Conservation (phyloP, 2,888 invertebrate species). For the Eristalinus aeneus region DNA sequence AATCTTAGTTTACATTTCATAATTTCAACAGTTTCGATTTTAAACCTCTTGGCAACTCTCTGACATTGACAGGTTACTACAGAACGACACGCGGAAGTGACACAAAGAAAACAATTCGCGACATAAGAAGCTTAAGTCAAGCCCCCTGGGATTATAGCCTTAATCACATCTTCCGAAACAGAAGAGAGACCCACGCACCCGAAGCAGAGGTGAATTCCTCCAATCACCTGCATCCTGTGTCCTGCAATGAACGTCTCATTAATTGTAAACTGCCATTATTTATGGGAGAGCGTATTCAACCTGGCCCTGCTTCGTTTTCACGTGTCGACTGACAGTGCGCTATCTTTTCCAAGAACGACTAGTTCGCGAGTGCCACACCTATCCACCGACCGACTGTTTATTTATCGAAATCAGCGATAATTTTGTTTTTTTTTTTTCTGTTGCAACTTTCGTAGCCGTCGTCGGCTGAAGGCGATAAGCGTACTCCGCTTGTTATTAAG, state of each 20-base stretch:
- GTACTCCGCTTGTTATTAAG: background rate
- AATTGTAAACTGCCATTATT: background rate
- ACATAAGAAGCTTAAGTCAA: too few species aligned
- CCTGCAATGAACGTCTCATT: background rate
- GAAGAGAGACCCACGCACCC: too few species aligned
- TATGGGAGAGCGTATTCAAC: background rate
- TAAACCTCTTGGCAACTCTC: too few species aligned
- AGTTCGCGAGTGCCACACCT: conserved; percentile 36
- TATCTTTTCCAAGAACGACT: conserved; percentile 42
- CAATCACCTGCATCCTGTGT: too few species aligned
- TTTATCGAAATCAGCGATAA: conserved; percentile 21
- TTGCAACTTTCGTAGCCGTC: background rate
- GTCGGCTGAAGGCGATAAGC: conserved; percentile 5
- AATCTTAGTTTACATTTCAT: too few species aligned
- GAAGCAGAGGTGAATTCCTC: too few species aligned
- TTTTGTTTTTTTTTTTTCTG: conserved; percentile 2
- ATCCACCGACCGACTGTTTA: conserved; percentile 4
- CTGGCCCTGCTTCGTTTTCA: conserved; percentile 1
- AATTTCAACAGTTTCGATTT: too few species aligned
- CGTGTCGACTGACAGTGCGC: conserved; percentile 15
- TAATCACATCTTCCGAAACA: too few species aligned
- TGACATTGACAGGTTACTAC: too few species aligned
- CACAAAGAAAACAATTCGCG: too few species aligned
- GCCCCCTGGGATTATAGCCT: too few species aligned
- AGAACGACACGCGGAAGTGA: too few species aligned